These are phyloP conservation scores for Aegypius monachus DNA, from an alignment of 2,113 vertebrate genomes.

Conservation along the genomic window DNA sequence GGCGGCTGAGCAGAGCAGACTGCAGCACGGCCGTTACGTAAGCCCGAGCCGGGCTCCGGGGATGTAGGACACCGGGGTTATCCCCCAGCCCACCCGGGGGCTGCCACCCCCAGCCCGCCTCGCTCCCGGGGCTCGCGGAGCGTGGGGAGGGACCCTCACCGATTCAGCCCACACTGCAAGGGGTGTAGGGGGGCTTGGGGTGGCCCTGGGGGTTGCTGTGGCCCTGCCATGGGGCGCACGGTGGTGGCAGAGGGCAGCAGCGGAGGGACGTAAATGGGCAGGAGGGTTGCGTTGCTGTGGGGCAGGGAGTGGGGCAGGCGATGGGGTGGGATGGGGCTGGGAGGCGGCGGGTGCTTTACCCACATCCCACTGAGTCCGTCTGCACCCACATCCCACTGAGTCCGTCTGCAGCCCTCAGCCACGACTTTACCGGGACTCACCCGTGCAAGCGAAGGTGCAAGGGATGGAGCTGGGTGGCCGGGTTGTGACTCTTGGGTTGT, in stretches of 20 bases:
- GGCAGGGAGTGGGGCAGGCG: not conserved
- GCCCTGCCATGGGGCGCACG: not conserved
- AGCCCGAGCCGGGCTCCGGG: constrained; percentile 20
- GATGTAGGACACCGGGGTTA: constrained; percentile 34
- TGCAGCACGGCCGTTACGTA: constrained; percentile 58
- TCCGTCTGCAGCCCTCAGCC: not conserved
- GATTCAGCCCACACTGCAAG: accelerated
- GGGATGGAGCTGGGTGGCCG: not conserved
- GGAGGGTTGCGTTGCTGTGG: not conserved
- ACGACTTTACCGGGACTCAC: not conserved
- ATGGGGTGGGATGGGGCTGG: not conserved
- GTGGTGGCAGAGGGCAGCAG: not conserved
- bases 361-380: not conserved
- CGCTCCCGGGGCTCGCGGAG: accelerated
- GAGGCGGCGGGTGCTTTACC: not conserved
- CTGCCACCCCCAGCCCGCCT: not conserved
- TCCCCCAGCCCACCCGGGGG: not conserved
- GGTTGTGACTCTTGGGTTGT: not conserved
- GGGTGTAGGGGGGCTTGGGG: not conserved
- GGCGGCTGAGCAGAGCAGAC: constrained; percentile 53
- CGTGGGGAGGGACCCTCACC: accelerated
- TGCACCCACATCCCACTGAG: too few species aligned
- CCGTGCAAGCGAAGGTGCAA: not conserved
- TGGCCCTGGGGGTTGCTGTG: not conserved
- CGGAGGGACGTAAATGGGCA: accelerated